Conservation (phyloP, 2,113 vertebrate genomes). For the Microcebus lehilahytsara region DNA sequence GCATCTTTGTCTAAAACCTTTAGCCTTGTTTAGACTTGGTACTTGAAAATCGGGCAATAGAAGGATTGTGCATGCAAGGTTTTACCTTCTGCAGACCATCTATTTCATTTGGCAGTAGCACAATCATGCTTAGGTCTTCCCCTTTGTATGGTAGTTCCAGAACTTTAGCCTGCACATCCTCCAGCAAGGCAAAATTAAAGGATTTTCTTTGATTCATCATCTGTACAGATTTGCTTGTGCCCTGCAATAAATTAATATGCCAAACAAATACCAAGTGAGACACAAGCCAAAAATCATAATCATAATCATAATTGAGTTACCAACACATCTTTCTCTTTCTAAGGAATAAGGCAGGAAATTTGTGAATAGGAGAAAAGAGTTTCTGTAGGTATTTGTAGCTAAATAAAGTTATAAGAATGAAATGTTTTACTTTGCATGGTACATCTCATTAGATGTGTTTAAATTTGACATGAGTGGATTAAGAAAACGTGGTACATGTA, state of each 20-base stretch:
- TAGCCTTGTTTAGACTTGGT: background rate
- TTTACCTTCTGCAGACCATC: conserved; percentile 68
- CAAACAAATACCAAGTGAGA: background rate
- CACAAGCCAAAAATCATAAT: background rate
- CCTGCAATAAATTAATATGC: conserved; percentile 71
- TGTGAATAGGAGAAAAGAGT: background rate
- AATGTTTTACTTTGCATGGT: no score
- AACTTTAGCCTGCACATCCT: conserved; percentile 79
- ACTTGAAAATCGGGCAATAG: accelerated
- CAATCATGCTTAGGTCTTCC: conserved; percentile 86
- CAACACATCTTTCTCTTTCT: background rate
- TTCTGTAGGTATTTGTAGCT: background rate
- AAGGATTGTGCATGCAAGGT: accelerated
- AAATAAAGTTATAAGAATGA: no score
- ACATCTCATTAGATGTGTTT: no score
- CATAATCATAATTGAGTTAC: no score
- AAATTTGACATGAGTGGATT: no score
- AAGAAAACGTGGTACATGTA: no score
- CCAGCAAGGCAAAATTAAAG: conserved; percentile 72
- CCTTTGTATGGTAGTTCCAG: conserved; percentile 85
- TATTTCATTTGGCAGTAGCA: conserved; percentile 82
- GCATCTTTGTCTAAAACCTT: background rate
- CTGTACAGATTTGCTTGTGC: conserved; percentile 77
- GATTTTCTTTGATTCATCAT: conserved; percentile 80
- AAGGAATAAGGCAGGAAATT: background rate